Evolutionary conservation across 2,797 vertebrate species (phyloP).

Genomic region (Sebastiscus tertius): DNA sequence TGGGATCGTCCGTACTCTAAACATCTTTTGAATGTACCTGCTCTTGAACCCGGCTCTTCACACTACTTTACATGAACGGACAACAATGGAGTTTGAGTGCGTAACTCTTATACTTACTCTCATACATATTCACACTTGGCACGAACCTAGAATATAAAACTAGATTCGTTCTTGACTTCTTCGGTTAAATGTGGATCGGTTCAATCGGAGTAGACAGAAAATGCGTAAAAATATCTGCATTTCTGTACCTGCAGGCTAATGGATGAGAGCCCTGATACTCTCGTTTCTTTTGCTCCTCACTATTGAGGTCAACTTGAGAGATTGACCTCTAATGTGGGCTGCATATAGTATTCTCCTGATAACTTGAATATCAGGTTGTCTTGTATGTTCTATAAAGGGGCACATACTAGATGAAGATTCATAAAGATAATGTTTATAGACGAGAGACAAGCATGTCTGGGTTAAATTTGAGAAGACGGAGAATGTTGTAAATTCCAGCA

Average conservation of each 20-base stretch:
- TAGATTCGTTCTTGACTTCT: not conserved
- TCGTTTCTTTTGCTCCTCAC: not conserved
- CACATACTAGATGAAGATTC: not conserved
- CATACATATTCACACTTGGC: conserved; percentile 30
- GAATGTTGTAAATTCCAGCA: not conserved
- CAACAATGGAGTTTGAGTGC: conserved; percentile 31
- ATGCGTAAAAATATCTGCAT: not conserved
- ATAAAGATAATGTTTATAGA: conserved; percentile 9
- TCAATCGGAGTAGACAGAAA: not conserved
- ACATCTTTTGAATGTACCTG: conserved; percentile 29
- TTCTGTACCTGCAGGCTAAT: not conserved
- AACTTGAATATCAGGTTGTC: not conserved
- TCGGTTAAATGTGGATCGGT: not conserved
- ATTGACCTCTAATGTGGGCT: not conserved
- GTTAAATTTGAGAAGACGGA: conserved; percentile 15
- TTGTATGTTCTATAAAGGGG: not conserved
- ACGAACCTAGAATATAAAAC: conserved; percentile 8
- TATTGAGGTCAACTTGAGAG: not conserved
- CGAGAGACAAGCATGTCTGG: conserved; percentile 1
- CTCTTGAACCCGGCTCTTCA: conserved; percentile 45
- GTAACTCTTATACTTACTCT: not conserved
- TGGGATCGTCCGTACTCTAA: not conserved
- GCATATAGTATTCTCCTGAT: not conserved
- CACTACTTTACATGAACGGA: conserved; percentile 43
- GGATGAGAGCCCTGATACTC: not conserved